A percentile compares a stretch with the other conserved stretches of the same genome.
Evolutionary conservation across 2,113 vertebrate genomes (phyloP).

Genomic region (Aspidoscelis tigris): DNA sequence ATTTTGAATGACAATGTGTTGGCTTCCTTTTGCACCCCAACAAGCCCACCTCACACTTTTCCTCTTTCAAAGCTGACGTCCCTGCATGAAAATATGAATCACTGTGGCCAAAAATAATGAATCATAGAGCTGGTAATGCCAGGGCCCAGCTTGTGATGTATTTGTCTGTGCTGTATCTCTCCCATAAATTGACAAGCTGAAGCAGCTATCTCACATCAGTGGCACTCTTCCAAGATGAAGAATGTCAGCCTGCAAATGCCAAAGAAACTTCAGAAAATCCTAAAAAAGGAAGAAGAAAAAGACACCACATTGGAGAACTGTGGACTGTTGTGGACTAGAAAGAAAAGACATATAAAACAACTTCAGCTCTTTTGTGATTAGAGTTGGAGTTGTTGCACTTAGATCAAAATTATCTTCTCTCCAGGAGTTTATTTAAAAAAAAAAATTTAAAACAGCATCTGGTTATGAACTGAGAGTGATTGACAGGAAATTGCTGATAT

Average conservation of each 20-base stretch:
- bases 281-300: neutral
- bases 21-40: constrained; percentile 5
- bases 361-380: neutral
- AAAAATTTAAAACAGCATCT: neutral
- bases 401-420: neutral
- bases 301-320: neutral
- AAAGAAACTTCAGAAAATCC: rapidly evolving
- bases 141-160: neutral
- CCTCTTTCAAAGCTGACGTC: constrained; percentile 26
- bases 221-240: neutral
- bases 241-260: neutral
- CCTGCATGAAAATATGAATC: constrained; percentile 31
- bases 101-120: constrained; percentile 29
- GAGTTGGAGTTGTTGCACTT: neutral
- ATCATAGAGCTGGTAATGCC: rapidly evolving
- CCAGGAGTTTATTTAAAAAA: neutral
- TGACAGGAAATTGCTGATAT: neutral
- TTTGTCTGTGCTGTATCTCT: neutral
- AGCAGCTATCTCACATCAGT: neutral
- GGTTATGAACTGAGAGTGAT: neutral
- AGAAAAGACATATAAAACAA: neutral
- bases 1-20: neutral
- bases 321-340: neutral
- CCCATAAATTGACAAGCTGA: constrained; percentile 35
- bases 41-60: neutral